phyloP scores from a whole-genome alignment of 2,113 vertebrate genomes.

The Leucoraja erinaceus region DNA sequence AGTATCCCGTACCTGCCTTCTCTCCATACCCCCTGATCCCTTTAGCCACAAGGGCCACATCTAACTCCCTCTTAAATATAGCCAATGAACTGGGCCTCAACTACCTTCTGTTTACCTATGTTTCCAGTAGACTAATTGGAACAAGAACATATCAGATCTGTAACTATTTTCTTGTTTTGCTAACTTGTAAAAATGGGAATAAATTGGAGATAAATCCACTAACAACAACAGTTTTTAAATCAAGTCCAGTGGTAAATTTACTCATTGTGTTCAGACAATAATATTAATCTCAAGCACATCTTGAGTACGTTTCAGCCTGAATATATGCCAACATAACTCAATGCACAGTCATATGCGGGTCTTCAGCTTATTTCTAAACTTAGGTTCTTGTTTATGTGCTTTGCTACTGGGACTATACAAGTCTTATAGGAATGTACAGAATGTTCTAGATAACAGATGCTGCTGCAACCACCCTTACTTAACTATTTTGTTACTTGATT shows the following conservation, averaged over 20 bases:
- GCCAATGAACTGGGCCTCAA: too few relatives aligned
- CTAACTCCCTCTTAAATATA: too few relatives aligned
- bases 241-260: neutral
- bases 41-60: too few relatives aligned
- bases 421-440: slow-evolving; percentile 25
- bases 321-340: neutral
- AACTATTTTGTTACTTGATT: neutral
- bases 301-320: neutral
- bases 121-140: neutral
- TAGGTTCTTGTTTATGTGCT: neutral
- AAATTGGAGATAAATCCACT: neutral
- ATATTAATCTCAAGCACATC: neutral
- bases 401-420: neutral
- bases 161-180: neutral
- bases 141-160: neutral
- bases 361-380: neutral
- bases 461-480: neutral
- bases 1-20: too few relatives aligned
- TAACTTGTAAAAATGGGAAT: neutral
- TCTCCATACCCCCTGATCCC: too few relatives aligned
- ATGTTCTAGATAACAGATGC: slow-evolving; percentile 19
- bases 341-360: neutral
- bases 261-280: neutral
- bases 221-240: neutral
- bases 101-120: neutral